phyloP scores from a whole-genome alignment of 1,140 invertebrate species.

The Drosophila neocordata region DNA sequence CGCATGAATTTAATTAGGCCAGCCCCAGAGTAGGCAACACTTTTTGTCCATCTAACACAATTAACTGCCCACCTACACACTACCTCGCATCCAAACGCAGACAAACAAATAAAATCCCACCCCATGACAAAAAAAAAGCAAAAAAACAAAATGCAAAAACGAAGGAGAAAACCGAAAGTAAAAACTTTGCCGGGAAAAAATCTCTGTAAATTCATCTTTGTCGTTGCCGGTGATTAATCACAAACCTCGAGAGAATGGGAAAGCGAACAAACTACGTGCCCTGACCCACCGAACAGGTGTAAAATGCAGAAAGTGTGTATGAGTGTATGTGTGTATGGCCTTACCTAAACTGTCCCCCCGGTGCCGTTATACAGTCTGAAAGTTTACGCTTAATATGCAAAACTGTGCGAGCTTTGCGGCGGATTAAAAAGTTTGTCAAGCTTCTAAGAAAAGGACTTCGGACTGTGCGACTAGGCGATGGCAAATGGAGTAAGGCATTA shows the following conservation, averaged over 20 bases:
- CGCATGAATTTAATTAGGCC: conserved; percentile 78
- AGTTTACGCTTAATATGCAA: conserved; percentile 76
- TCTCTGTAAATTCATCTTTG: conserved; percentile 80
- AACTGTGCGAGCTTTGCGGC: conserved; percentile 62
- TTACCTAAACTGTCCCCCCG: conserved; percentile 67
- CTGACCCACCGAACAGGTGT: conserved; percentile 71
- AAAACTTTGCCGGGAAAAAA: conserved; percentile 71
- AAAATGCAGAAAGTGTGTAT: conserved; percentile 37
- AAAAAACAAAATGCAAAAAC: no score
- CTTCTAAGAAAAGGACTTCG: conserved; percentile 23
- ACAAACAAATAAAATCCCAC: no score
- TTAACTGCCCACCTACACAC: conserved; percentile 55
- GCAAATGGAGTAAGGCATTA: conserved; percentile 73
- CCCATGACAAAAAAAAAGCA: no score
- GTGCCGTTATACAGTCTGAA: conserved; percentile 63
- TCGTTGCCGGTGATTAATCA: conserved; percentile 77
- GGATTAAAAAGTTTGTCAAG: conserved; percentile 76
- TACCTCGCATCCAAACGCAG: background rate
- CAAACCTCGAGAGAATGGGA: conserved; percentile 23
- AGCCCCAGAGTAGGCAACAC: conserved; percentile 60
- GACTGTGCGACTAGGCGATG: background rate
- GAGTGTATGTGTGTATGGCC: conserved; percentile 14
- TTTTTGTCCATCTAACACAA: conserved; percentile 76
- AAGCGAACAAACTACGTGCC: conserved; percentile 24
- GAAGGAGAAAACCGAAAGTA: conserved; percentile 40